A percentile compares a stretch with the other conserved stretches of the same genome.
Evolutionary conservation across 1,140 invertebrate genomes (phyloP).

Genomic region (Zaprionus kolodkinae): DNA sequence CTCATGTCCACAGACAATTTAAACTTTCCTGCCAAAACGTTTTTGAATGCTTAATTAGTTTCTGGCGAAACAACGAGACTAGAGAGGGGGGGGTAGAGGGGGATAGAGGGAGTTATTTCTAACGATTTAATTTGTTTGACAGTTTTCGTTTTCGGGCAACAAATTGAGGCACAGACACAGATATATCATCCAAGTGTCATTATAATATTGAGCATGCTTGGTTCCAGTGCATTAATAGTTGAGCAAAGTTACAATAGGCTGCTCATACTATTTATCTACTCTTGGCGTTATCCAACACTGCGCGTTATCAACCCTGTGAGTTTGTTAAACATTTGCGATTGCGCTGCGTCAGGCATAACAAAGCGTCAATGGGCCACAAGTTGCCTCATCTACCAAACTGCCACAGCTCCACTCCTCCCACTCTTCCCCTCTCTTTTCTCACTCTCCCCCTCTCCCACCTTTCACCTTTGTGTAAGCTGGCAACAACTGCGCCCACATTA

Average conservation of each 20-base stretch:
- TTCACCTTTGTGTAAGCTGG: conserved; percentile 53
- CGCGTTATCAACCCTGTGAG: conserved; percentile 27
- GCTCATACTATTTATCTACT: neutral
- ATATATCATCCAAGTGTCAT: conserved; percentile 60
- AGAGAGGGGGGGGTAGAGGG: neutral
- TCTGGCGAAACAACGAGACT: conserved; percentile 25
- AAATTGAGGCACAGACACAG: conserved; percentile 9
- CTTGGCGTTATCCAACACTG: neutral
- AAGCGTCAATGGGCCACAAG: conserved; percentile 48
- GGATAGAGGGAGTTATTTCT: neutral
- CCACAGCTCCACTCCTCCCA: neutral
- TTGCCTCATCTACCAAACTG: neutral
- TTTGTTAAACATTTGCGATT: conserved; percentile 35
- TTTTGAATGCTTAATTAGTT: conserved; percentile 80
- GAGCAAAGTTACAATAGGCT: too few species aligned
- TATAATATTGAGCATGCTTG: conserved; percentile 36
- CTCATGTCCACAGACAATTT: conserved; percentile 61
- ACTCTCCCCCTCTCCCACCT: conserved; percentile 16
- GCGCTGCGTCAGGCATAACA: conserved; percentile 48
- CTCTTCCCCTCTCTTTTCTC: neutral
- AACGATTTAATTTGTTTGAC: conserved; percentile 64
- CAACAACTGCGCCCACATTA: conserved; percentile 73
- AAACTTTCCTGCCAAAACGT: conserved; percentile 72
- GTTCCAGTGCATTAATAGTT: conserved; percentile 27
- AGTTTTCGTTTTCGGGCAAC: conserved; percentile 21